A percentile compares a stretch with the other conserved stretches of the same genome.
These are phyloP conservation scores for Misgurnus anguillicaudatus DNA, from an alignment of 2,113 vertebrate species.

Conservation along the genomic window DNA sequence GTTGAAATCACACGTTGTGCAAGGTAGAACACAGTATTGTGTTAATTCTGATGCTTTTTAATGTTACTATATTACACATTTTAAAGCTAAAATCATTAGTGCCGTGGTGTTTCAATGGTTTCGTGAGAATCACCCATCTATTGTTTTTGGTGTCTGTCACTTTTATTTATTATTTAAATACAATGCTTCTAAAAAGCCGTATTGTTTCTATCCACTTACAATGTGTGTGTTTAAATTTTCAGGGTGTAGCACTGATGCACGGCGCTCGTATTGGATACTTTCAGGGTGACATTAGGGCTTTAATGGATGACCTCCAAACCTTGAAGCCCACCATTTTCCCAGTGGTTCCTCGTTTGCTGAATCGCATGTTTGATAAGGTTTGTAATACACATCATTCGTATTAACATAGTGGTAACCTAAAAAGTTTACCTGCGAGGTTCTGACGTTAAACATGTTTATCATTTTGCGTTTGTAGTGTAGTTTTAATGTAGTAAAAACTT, in stretches of 20 bases:
- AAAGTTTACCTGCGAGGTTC: background rate
- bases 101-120: too few species aligned
- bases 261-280: conserved; percentile 95
- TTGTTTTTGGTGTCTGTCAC: too few species aligned
- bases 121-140: too few species aligned
- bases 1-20: too few species aligned
- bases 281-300: conserved; percentile 91
- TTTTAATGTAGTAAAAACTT: conserved; percentile 14
- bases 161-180: too few species aligned
- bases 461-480: background rate
- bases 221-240: conserved; percentile 9
- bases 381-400: conserved; percentile 45
- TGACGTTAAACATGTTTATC: background rate
- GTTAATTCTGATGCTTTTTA: too few species aligned
- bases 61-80: too few species aligned
- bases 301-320: conserved; percentile 92
- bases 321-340: conserved; percentile 92
- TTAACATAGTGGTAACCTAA: background rate
- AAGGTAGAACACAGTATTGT: too few species aligned
- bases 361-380: conserved; percentile 97
- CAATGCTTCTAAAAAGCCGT: too few species aligned
- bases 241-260: conserved; percentile 86
- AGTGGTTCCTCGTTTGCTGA: conserved; percentile 91
- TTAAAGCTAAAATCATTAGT: too few species aligned
- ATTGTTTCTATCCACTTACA: too few species aligned